Conservation (phyloP, 2,888 invertebrate genomes). For the Tyria jacobaeae region DNA sequence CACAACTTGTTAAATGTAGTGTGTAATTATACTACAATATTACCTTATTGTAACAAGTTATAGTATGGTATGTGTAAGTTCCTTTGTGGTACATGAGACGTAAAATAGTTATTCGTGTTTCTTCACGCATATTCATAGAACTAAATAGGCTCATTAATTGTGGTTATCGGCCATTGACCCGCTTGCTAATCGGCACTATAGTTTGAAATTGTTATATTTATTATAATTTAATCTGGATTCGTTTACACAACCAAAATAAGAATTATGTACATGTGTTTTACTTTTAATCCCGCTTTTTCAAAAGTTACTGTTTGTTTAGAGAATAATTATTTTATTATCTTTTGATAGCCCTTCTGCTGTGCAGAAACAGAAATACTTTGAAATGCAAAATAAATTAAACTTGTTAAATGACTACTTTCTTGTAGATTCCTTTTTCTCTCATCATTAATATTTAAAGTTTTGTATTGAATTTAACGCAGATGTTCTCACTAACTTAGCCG, state of each 20-base stretch:
- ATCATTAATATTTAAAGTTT: not conserved
- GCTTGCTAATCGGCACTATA: not conserved
- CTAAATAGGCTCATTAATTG: not conserved
- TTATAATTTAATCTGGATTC: too few species aligned
- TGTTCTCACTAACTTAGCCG: not conserved
- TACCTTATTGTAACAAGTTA: constrained; percentile 8
- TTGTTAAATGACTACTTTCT: too few species aligned
- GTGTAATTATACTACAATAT: constrained; percentile 16
- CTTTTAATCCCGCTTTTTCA: too few species aligned
- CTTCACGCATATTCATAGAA: constrained; percentile 13
- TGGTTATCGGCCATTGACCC: constrained; percentile 5
- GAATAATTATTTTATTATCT: too few species aligned
- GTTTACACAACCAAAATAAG: too few species aligned
- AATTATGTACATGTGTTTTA: too few species aligned
- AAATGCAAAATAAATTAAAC: too few species aligned
- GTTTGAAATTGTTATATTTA: not conserved
- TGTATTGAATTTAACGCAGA: not conserved
- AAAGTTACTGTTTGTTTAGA: too few species aligned
- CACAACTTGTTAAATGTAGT: constrained; percentile 38
- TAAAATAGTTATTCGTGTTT: constrained; percentile 21
- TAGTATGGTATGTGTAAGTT: constrained; percentile 4
- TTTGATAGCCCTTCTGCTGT: too few species aligned
- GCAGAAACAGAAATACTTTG: too few species aligned
- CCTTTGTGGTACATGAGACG: constrained; percentile 32
- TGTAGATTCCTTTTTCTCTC: not conserved